Conservation (phyloP, 1,140 invertebrate species). For the Bombus difficillimus region DNA sequence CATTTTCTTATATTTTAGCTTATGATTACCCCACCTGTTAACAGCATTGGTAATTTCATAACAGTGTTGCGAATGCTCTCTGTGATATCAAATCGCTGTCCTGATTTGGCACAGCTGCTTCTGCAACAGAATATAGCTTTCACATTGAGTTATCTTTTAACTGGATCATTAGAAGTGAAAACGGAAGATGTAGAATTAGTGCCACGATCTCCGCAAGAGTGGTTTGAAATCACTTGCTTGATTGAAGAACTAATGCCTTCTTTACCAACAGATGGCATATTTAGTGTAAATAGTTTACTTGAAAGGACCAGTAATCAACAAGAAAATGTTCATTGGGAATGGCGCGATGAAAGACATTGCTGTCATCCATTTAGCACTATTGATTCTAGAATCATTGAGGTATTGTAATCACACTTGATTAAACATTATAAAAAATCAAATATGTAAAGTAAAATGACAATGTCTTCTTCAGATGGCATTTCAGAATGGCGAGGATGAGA, state of each 20-base stretch:
- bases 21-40: constrained; percentile 95
- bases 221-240: constrained; percentile 97
- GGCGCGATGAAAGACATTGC: constrained; percentile 92
- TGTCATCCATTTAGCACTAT: constrained; percentile 89
- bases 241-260: constrained; percentile 98
- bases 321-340: constrained; percentile 96
- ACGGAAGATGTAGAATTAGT: constrained; percentile 91
- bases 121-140: constrained; percentile 97
- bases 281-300: constrained; percentile 94
- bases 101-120: constrained; percentile 94
- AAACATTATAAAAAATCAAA: background rate
- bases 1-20: constrained; percentile 84
- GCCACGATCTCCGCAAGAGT: constrained; percentile 95
- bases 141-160: constrained; percentile 95
- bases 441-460: background rate
- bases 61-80: constrained; percentile 97
- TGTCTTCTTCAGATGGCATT: constrained; percentile 90
- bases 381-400: constrained; percentile 92
- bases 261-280: constrained; percentile 96
- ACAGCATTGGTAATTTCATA: constrained; percentile 97
- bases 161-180: constrained; percentile 89
- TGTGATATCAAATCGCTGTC: constrained; percentile 97
- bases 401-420: constrained; percentile 66
- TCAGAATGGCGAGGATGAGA: constrained; percentile 96
- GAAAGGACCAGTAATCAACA: constrained; percentile 88